phyloP scores from a whole-genome alignment of 1,140 invertebrate genomes.

The Caerostris extrusa region DNA sequence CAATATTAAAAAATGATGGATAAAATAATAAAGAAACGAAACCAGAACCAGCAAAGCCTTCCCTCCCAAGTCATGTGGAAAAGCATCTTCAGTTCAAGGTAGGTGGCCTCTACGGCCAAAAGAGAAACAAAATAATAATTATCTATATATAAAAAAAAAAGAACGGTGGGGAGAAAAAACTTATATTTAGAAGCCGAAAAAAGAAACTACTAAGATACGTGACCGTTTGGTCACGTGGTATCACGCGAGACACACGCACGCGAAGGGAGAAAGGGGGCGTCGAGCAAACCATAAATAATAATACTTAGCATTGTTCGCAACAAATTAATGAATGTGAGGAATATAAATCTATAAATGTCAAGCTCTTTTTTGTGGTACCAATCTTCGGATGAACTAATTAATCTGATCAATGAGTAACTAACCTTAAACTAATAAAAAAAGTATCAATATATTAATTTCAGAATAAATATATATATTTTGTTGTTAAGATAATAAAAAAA shows the following conservation, averaged over 20 bases:
- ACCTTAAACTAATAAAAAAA: neutral
- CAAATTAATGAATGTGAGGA: slow-evolving; percentile 62
- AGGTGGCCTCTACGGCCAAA: slow-evolving; percentile 43
- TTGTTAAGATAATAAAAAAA: too few species aligned
- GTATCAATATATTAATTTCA: too few species aligned
- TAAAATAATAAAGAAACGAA: neutral
- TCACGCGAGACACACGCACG: slow-evolving; percentile 61
- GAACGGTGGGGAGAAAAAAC: neutral
- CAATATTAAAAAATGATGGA: neutral
- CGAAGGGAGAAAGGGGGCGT: neutral
- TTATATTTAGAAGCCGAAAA: neutral
- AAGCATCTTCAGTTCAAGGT: slow-evolving; percentile 36
- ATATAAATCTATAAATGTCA: slow-evolving; percentile 34
- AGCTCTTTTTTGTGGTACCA: neutral
- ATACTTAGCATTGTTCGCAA: slow-evolving; percentile 62
- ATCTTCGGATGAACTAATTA: slow-evolving; percentile 32
- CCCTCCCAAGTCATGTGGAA: slow-evolving; percentile 40
- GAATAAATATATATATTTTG: too few species aligned
- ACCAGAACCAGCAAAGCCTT: neutral
- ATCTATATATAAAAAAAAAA: neutral
- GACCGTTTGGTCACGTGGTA: slow-evolving; percentile 54
- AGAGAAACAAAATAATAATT: slow-evolving; percentile 47
- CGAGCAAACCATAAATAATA: slow-evolving; percentile 57
- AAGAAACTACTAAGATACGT: slow-evolving; percentile 52
- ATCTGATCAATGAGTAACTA: neutral